phyloP scores from a whole-genome alignment of 2,888 invertebrate species.

The Norana najaformis region DNA sequence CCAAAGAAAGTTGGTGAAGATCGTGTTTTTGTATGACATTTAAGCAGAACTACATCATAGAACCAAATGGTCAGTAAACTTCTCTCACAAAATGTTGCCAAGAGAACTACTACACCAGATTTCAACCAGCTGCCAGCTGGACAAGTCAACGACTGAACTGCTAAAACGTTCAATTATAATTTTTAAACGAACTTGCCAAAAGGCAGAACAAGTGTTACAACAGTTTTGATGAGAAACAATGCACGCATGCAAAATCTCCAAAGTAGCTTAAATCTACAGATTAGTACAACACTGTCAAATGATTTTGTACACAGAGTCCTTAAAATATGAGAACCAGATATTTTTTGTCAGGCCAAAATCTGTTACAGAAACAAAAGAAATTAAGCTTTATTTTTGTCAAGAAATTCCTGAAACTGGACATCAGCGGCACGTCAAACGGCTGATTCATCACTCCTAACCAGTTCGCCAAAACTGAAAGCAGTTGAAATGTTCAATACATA shows the following conservation, averaged over 20 bases:
- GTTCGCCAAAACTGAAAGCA: slow-evolving; percentile 17
- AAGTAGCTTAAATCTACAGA: neutral
- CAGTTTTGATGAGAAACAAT: neutral
- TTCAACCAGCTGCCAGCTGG: neutral
- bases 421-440: neutral
- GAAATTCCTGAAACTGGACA: slow-evolving; percentile 73
- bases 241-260: neutral
- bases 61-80: neutral
- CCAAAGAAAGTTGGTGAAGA: neutral
- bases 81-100: neutral
- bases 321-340: neutral
- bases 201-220: neutral
- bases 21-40: neutral
- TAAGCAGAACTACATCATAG: neutral
- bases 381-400: slow-evolving; percentile 60
- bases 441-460: slow-evolving; percentile 21
- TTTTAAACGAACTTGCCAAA: neutral
- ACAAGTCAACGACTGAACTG: too few species aligned
- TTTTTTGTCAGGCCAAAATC: neutral
- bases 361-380: neutral
- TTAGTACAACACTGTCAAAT: neutral
- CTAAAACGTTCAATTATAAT: neutral
- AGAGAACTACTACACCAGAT: neutral
- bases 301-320: neutral
- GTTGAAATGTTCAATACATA: slow-evolving; percentile 5